Conservation (phyloP, 2,888 invertebrate genomes). For the Beris chalybata region DNA sequence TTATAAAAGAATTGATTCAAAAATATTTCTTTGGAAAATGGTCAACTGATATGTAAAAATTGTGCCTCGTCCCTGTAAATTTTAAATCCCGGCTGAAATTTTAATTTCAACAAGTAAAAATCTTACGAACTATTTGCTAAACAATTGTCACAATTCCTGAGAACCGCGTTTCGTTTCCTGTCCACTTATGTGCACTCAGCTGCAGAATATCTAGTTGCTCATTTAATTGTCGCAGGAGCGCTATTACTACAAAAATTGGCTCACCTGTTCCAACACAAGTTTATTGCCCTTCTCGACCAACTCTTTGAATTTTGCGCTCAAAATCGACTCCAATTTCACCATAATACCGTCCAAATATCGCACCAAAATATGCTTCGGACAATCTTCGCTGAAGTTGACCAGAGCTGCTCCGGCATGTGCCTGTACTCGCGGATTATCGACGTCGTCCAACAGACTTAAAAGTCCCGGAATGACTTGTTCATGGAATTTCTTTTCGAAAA, state of each 20-base stretch:
- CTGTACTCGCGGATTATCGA: conserved; percentile 87
- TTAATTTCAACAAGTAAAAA: too few relatives aligned
- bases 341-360: conserved; percentile 91
- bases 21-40: too few relatives aligned
- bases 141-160: too few relatives aligned
- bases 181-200: too few relatives aligned
- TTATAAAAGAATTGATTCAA: too few relatives aligned
- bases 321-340: conserved; percentile 83
- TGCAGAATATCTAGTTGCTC: too few relatives aligned
- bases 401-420: conserved; percentile 89
- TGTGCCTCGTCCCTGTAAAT: too few relatives aligned
- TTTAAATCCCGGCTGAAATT: too few relatives aligned
- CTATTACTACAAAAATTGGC: not conserved
- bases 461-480: conserved; percentile 91
- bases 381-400: conserved; percentile 99
- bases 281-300: conserved; percentile 93
- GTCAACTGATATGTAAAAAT: too few relatives aligned
- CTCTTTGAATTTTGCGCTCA: conserved; percentile 93
- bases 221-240: too few relatives aligned
- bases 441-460: conserved; percentile 85
- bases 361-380: conserved; percentile 90
- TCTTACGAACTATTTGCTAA: too few relatives aligned
- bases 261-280: conserved; percentile 87
- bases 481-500: conserved; percentile 97
- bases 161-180: too few relatives aligned